phyloP scores from a whole-genome alignment of 2,113 vertebrate species.

The Ariopsis seemanni region DNA sequence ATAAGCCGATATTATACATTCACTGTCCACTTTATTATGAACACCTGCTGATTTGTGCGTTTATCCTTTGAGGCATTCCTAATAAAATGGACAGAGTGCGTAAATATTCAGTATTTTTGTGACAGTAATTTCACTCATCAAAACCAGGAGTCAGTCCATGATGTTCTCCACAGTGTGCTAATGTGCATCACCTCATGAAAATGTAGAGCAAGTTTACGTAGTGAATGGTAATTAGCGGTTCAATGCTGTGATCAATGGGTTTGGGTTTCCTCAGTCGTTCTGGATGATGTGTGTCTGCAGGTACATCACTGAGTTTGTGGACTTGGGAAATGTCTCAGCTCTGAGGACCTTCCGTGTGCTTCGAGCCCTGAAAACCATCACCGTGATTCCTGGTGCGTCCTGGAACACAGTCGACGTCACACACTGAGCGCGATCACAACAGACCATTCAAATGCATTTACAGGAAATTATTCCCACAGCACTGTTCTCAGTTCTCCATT shows the following conservation, averaged over 20 bases:
- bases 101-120: neutral
- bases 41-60: neutral
- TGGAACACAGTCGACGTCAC: neutral
- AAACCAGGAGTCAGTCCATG: neutral
- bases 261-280: neutral
- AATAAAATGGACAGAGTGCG: neutral
- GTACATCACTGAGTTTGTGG: slow-evolving; percentile 92
- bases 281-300: slow-evolving; percentile 63
- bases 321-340: slow-evolving; percentile 92
- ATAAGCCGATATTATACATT: neutral
- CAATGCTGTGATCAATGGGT: neutral
- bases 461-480: neutral
- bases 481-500: neutral
- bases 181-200: neutral
- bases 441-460: neutral
- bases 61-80: neutral
- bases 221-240: neutral
- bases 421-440: neutral
- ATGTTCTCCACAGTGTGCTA: neutral
- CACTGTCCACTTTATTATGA: neutral
- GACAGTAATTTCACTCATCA: neutral
- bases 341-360: slow-evolving; percentile 95
- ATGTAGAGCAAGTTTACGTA: neutral
- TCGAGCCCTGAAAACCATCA: slow-evolving; percentile 95
- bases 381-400: slow-evolving; percentile 88